A percentile compares a stretch with the other conserved stretches of the same genome.
phyloP scores from a whole-genome alignment of 2,888 invertebrate species.

The Drosophila putrida region DNA sequence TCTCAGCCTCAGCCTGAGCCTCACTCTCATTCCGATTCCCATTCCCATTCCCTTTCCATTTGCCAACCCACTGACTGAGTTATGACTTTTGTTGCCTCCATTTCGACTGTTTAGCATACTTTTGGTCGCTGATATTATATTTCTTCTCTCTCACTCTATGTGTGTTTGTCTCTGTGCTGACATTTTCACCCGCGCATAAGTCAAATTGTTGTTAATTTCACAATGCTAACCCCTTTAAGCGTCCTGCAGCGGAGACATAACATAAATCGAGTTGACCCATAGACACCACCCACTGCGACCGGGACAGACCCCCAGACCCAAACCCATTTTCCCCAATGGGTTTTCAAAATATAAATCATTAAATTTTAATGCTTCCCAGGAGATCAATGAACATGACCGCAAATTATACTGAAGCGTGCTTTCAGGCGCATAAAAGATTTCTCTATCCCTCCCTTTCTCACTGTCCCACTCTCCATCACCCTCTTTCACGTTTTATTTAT shows the following conservation, averaged over 20 bases:
- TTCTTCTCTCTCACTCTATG: slow-evolving; percentile 8
- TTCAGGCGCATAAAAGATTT: slow-evolving; percentile 75
- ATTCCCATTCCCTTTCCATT: slow-evolving; percentile 1
- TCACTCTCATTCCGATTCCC: not conserved
- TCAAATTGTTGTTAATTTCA: slow-evolving; percentile 80
- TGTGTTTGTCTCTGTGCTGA: slow-evolving; percentile 8
- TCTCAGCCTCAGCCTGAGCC: not conserved
- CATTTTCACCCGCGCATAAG: slow-evolving; percentile 69
- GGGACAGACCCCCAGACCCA: not conserved
- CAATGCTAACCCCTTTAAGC: slow-evolving; percentile 75
- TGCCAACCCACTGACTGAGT: slow-evolving; percentile 54
- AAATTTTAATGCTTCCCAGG: slow-evolving; percentile 84
- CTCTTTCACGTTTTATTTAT: slow-evolving; percentile 26
- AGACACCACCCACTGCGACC: not conserved
- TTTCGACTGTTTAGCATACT: slow-evolving; percentile 74
- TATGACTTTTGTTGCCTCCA: slow-evolving; percentile 77
- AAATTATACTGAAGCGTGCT: slow-evolving; percentile 82
- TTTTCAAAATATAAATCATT: slow-evolving; percentile 80
- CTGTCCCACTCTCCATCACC: slow-evolving; percentile 10
- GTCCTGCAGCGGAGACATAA: slow-evolving; percentile 63
- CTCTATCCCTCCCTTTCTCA: slow-evolving; percentile 25
- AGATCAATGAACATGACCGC: slow-evolving; percentile 84
- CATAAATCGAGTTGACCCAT: slow-evolving; percentile 73
- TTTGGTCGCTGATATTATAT: slow-evolving; percentile 64
- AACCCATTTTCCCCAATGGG: slow-evolving; percentile 26